phyloP scores from a whole-genome alignment of 2,797 vertebrate species.

The Hoplostethus atlanticus region DNA sequence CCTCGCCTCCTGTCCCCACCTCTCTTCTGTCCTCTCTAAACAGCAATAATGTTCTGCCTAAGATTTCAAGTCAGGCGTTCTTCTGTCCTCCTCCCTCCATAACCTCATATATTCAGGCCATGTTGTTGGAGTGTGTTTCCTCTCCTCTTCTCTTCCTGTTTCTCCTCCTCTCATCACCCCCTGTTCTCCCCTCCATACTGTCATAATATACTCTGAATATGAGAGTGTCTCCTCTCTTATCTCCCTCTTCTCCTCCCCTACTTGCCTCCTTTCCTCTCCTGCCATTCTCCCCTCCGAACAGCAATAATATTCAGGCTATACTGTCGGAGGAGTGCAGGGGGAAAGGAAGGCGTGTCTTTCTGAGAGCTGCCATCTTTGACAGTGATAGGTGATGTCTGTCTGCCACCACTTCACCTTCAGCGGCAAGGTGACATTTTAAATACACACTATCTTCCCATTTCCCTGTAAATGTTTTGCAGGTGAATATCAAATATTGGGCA shows the following conservation, averaged over 20 bases:
- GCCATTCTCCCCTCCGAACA: conserved; percentile 26
- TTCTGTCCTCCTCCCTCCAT: background rate
- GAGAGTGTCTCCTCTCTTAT: conserved; percentile 1
- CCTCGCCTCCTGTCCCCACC: too few species aligned
- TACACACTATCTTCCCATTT: conserved; percentile 72
- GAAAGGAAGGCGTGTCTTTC: conserved; percentile 68
- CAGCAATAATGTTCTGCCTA: too few species aligned
- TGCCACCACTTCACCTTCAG: conserved; percentile 78
- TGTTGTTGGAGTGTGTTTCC: background rate
- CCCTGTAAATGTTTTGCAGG: conserved; percentile 67
- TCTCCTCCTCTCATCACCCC: background rate
- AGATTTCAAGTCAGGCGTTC: background rate
- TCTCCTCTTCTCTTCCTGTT: background rate
- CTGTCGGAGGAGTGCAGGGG: conserved; percentile 44
- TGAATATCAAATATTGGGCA: conserved; percentile 64
- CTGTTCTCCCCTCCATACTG: conserved; percentile 3
- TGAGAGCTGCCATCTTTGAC: conserved; percentile 79
- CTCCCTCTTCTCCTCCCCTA: conserved; percentile 21
- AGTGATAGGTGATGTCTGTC: conserved; percentile 80
- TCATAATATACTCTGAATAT: background rate
- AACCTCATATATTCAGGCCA: too few species aligned
- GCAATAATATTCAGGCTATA: conserved; percentile 59
- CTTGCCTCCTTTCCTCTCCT: conserved; percentile 29
- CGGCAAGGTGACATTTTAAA: conserved; percentile 83
- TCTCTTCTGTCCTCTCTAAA: too few species aligned